phyloP scores from a whole-genome alignment of 2,113 vertebrate species.

The Paedocypris sp. region DNA sequence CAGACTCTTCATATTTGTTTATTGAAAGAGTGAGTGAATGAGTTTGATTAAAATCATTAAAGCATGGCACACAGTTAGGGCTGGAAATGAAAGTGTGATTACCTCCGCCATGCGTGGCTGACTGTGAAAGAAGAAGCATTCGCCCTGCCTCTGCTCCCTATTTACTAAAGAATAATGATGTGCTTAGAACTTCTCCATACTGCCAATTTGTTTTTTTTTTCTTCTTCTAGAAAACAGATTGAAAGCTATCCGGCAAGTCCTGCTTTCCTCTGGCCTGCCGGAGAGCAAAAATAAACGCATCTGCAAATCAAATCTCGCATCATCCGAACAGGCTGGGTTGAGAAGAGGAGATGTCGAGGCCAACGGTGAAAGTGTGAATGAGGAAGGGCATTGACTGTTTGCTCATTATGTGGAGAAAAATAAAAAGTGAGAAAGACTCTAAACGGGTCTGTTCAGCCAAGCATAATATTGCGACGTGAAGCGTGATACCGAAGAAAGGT shows the following conservation, averaged over 20 bases:
- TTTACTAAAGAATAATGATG: constrained; percentile 35
- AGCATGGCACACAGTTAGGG: constrained; percentile 31
- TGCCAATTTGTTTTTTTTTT: constrained; percentile 31
- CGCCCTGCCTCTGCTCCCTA: constrained; percentile 15
- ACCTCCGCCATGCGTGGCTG: constrained; percentile 35
- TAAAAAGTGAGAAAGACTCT: not conserved
- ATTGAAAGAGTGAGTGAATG: constrained; percentile 38
- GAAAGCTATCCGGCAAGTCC: not conserved
- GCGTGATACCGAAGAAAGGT: no score
- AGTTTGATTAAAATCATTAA: constrained; percentile 44
- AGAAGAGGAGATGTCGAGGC: not conserved
- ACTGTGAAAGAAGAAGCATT: constrained; percentile 14
- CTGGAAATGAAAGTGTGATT: constrained; percentile 38
- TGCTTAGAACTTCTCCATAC: constrained; percentile 25
- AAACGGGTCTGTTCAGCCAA: no score
- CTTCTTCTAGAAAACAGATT: constrained; percentile 19
- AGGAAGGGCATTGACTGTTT: not conserved
- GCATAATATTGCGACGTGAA: no score
- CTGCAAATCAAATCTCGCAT: not conserved
- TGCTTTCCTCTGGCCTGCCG: not conserved
- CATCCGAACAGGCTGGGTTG: not conserved
- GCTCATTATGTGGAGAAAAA: not conserved
- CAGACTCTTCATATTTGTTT: constrained; percentile 39
- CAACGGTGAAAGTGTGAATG: not conserved
- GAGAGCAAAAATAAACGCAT: not conserved